phyloP scores from a whole-genome alignment of 2,797 vertebrate species.

The Onychomys leucogaster region DNA sequence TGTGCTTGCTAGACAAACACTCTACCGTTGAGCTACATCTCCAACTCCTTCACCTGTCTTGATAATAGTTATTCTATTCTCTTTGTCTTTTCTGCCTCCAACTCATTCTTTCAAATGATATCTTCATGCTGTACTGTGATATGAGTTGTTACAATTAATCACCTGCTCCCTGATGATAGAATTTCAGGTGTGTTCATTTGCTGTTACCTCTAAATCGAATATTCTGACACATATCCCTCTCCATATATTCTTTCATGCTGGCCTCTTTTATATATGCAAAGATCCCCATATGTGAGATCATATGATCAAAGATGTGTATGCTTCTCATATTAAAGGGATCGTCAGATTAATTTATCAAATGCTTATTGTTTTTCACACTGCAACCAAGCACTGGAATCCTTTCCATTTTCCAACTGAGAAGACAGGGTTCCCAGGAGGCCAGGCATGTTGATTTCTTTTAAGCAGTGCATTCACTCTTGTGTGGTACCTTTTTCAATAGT shows the following conservation, averaged over 20 bases:
- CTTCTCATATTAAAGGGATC: conserved; percentile 1
- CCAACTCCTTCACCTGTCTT: not conserved
- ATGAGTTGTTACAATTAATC: not conserved
- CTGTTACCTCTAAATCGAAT: not conserved
- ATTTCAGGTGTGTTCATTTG: not conserved
- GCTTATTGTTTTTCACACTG: not conserved
- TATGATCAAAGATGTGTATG: not conserved
- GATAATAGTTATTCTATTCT: not conserved
- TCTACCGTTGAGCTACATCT: not conserved
- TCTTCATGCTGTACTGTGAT: not conserved
- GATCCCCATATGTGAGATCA: not conserved
- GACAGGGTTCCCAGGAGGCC: not conserved
- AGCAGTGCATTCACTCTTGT: not conserved
- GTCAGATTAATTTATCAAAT: conserved; percentile 34
- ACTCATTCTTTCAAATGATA: not conserved
- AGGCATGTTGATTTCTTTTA: not conserved
- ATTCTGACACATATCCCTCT: not conserved
- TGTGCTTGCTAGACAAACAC: not conserved
- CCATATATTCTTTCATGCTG: not conserved
- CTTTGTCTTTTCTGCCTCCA: not conserved
- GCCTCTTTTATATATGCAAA: not conserved
- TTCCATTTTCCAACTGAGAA: conserved; percentile 1
- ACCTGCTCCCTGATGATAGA: not conserved
- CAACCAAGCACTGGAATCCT: not conserved
- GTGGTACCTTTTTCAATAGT: not conserved